Evolutionary conservation across 2,888 invertebrate species (phyloP), one percentile per base, ranked within the genome.

Genomic region (Lysandra bellargus): DNA sequence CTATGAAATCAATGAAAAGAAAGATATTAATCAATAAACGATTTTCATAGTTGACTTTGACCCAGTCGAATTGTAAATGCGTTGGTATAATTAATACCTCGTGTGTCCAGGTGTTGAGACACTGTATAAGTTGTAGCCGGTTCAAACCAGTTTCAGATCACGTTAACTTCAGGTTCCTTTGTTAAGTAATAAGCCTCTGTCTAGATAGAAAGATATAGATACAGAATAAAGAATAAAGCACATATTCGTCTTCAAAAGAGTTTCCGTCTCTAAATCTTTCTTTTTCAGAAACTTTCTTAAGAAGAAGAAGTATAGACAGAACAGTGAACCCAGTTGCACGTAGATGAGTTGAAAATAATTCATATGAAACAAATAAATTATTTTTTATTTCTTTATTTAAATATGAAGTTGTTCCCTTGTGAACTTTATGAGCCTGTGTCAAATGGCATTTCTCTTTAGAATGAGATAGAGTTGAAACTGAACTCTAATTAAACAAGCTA

Each of bases 121-220:
- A 33, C 33, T 69, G 69, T 69, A 14, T 14, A 69, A 69, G 33
- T 33, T 33, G 5, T 33, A 69, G 33, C 33, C 17, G 33, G 69
- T 69, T 69, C 69, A 69, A 69, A 69, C 69, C 69, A 69, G 69
- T 69, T 30, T 69, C 37, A 4, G 69, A 37, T 69, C 69, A 14
- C 69, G 69, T 69, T 33, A 69, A 69, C 37, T 69, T 69, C 69
- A 37, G 33, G 69, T 69, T 69, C 14, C 69, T 33, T 33, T 69
- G 33, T 69, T 69, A 69, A 17, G 17, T 69, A 69, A 37, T 1
- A 37, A 64, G 6, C n/a, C 61, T 61, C 7, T 61, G 23, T 61
- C 23, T 7, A 23, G 7, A 61, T 23, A 23, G n/a, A 23, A 6
- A n/a, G 14, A 57, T 53, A 53, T 49, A 49, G 9, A 49, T 49